Evolutionary conservation across 2,113 vertebrate genomes (phyloP).

Genomic region (Phrynosoma blainvillii): DNA sequence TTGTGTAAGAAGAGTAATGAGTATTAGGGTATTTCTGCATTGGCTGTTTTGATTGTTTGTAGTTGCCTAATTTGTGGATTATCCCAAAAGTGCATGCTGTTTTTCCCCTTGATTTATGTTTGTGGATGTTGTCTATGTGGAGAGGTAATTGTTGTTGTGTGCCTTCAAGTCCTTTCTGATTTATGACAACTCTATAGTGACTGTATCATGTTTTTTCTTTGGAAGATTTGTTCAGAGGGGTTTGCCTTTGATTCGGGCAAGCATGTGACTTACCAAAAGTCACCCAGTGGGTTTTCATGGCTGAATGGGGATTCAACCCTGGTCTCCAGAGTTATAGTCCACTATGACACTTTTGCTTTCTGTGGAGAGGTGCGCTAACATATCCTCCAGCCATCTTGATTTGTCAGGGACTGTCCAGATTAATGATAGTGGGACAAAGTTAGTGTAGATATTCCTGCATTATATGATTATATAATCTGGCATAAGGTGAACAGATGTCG

Average conservation of each 20-base stretch:
- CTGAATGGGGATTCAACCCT: too few species aligned
- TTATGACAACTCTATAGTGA: too few species aligned
- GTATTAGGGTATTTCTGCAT: not conserved
- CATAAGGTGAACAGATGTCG: too few species aligned
- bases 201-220: too few species aligned
- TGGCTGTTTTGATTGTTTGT: not conserved
- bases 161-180: not conserved
- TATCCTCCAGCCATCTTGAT: not conserved
- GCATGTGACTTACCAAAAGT: too few species aligned
- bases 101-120: not conserved
- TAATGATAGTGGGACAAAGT: not conserved
- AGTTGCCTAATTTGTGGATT: not conserved
- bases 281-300: too few species aligned
- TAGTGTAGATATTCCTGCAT: not conserved
- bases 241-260: too few species aligned
- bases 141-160: too few species aligned
- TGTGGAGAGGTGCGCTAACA: not conserved
- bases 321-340: too few species aligned
- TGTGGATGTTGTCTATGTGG: not conserved
- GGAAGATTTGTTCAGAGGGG: too few species aligned
- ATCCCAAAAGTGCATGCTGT: not conserved
- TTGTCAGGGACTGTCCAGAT: too few species aligned
- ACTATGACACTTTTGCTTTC: too few species aligned
- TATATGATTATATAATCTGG: not conserved
- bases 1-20: not conserved